Evolutionary conservation across 1,140 invertebrate genomes (phyloP), one percentile per base, ranked within the genome.

Genomic region (Drosophila persimilis): DNA sequence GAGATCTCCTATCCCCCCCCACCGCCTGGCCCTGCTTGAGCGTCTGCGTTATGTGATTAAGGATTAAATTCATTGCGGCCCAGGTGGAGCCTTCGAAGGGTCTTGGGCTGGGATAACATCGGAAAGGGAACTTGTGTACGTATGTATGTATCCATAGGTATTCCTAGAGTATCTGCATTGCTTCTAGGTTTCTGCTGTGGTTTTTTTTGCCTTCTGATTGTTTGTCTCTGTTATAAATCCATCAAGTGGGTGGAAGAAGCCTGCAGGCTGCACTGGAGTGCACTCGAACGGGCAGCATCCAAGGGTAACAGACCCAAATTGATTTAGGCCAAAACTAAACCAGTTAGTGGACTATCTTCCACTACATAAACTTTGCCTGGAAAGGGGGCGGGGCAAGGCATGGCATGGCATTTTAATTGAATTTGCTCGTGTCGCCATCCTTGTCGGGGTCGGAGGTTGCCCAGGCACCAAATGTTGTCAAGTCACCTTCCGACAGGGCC

Each of bases 21-120:
- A 35, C 22, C 17, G 53, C 29, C 43, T 46, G 53, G 35, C 46
- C 55, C 47, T 24, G 62, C 69, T 71, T 53, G 31, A 79, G 78
- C 61, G 48, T 71, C 60, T 71, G 52, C 57, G 70, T 81, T 90
- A 88, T 86, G 81, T 90, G 86, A 90, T 90, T 90, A 89, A 74
- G 85, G 80, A 77, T 80, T 77, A 62, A 72, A 74, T 83, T 77
- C 64, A 43, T 58, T 84, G 62, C 24, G 62, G 63, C 45, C 31
- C 8, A 45, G 60, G 35, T 17, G 55, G 54, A 61, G 48, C 50
- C 13, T 31, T 9, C 31, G 8, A 9, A 20, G 1, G 2, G 20
- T 20, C 7, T 29, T 29, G 6, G 1, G 29, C 2, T 6, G 2
- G 29, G 29, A 1, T 6, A 29, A 20, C 1, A 20, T 20, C 20